These are phyloP conservation scores for Hypolimnas misippus DNA, from an alignment of 2,888 invertebrate species.

Conservation along the genomic window DNA sequence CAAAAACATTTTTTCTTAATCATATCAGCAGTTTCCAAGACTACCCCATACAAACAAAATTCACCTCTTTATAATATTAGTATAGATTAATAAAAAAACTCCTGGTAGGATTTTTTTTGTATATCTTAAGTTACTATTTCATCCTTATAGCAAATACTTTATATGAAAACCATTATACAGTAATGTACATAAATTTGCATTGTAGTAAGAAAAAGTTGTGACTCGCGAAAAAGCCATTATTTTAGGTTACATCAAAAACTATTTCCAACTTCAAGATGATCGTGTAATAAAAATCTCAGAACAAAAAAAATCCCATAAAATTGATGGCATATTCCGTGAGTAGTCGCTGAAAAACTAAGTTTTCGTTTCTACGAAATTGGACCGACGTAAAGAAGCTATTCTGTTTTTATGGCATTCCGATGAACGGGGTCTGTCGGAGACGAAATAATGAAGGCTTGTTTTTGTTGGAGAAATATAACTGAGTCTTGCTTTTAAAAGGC, in stretches of 20 bases:
- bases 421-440: constrained; percentile 25
- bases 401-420: constrained; percentile 40
- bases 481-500: constrained; percentile 14
- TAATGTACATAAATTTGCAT: too few species aligned
- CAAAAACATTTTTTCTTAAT: too few species aligned
- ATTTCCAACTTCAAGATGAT: neutral
- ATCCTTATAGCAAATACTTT: too few species aligned
- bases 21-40: too few species aligned
- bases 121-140: too few species aligned
- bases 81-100: too few species aligned
- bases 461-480: constrained; percentile 17
- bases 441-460: constrained; percentile 29
- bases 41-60: too few species aligned
- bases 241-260: neutral
- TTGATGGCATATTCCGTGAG: constrained; percentile 46
- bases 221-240: neutral
- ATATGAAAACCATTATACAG: too few species aligned
- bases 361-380: constrained; percentile 42
- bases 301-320: constrained; percentile 47
- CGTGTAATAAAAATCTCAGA: neutral
- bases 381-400: constrained; percentile 36
- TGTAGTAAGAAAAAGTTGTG: too few species aligned
- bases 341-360: constrained; percentile 34
- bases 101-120: too few species aligned
- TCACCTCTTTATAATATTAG: too few species aligned